Base-by-base conservation (phyloP, 2,113 vertebrate species). In the Pterophyllum scalare region DNA sequence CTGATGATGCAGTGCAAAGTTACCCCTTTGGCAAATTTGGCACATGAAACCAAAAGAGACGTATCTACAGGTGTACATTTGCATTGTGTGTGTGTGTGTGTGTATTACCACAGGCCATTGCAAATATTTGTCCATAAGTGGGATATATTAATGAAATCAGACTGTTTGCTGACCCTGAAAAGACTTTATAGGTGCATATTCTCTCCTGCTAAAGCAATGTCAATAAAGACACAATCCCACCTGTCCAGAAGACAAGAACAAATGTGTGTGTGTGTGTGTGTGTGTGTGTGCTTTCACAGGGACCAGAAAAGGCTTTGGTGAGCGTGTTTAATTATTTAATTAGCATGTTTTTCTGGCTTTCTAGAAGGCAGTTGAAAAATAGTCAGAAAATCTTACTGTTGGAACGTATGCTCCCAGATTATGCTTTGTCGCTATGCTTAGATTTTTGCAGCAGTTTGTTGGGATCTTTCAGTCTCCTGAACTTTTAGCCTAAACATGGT, bases 91-190 rank as follows among this genome's bases (percentile, higher is more conserved):
- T 67, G 38, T 67, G 38, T 5, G 1, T 46, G 64, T 67, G 0
- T 67, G 38, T 72, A 17, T 52, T 43, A 70, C 31, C 17, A 31
- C 0, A 20, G 24, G 40, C 22, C 54, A 43, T 22, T 74, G 43
- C 58, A 87, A 84, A 79, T 40, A 84, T 72, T 65, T 64, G 22
- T 59, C 54, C 17, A 57, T 72, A 81, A 75, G 83, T 59, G 59
- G 49, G 33, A 56, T 7, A 6, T 57, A 54, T 57, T 60, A 60
- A 65, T 67, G 38, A 85, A 76, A 85, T 85, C 0, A 3, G 12
- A 38, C 15, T 61, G 28, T 75, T 82, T 80, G 60, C 19, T 49
- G 22, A 75, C 70, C 28, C 49, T 61, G 24, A 76, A 76, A 65
- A 75, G 35, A 56, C n/a, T 80, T 64, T 22, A 26, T 43, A 54